Evolutionary conservation across 2,113 vertebrate species (phyloP).

Genomic region (Archilochus colubris): DNA sequence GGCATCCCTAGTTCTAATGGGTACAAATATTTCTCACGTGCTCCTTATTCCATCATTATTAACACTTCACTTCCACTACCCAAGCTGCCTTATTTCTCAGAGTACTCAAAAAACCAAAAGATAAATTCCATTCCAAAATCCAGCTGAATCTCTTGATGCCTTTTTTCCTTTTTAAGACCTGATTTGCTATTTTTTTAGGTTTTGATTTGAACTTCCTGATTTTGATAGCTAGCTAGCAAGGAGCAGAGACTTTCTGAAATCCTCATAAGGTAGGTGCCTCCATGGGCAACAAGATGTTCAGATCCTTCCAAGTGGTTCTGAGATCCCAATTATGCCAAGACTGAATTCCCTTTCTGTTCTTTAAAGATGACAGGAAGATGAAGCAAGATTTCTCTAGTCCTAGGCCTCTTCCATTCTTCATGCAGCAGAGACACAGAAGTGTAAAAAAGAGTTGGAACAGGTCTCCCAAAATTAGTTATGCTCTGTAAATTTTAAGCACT

Average conservation of each 20-base stretch:
- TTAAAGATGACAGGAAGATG: not conserved
- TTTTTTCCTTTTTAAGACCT: not conserved
- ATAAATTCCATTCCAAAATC: not conserved
- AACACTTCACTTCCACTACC: not conserved
- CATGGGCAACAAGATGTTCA: not conserved
- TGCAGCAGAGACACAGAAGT: not conserved
- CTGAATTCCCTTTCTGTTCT: not conserved
- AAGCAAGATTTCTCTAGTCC: not conserved
- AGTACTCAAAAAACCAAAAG: not conserved
- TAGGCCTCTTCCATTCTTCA: not conserved
- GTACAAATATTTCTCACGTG: not conserved
- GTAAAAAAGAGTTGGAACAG: not conserved
- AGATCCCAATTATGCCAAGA: not conserved
- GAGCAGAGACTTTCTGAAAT: not conserved
- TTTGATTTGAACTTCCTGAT: not conserved
- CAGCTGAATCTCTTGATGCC: not conserved
- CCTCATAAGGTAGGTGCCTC: not conserved
- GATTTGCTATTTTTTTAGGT: not conserved
- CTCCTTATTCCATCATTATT: not conserved
- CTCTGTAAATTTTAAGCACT: not conserved
- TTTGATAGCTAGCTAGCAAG: not conserved
- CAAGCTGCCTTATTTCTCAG: not conserved
- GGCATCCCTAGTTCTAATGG: not conserved
- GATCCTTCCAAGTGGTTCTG: not conserved
- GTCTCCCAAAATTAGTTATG: not conserved